Evolutionary conservation across 2,888 invertebrate genomes (phyloP), one percentile per base, ranked within the genome.

Genomic region (Trachelus iudaicus): DNA sequence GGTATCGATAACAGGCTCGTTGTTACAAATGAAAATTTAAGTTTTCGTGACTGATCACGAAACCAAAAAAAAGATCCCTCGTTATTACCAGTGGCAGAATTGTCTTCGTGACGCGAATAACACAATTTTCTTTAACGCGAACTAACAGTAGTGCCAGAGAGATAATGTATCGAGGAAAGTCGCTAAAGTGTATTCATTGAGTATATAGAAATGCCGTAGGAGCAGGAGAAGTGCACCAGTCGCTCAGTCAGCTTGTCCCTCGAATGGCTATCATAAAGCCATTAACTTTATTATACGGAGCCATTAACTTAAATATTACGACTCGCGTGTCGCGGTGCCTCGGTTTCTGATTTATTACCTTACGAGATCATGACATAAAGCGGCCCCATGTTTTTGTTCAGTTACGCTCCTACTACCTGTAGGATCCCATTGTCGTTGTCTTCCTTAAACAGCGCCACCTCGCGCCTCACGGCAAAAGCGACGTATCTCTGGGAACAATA

Each of bases 231-330:
- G 83, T 81, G 80, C 80, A 81, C 77, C 82, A 77, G 82, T 80
- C 81, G 74, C 77, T 80, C 69, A 71, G 73, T 69, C 75, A 77
- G 76, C 81, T 80, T 83, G 85, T 84, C 86, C 85, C 83, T 83
- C 85, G 87, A 85, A 87, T 84, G 85, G 87, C 89, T 89, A 90
- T 90, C 89, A 88, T 90, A 88, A 91, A 91, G 89, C 91, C 87
- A 91, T 91, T 91, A 91, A 91, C 88, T 91, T 91, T 91, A 91
- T 91, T 91, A 89, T 89, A 89, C 88, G 84, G 85, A 87, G 89
- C 89, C 88, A 90, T 91, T 91, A 90, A 91, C 89, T 90, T 89
- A 90, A 90, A 89, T 90, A 90, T 91, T 90, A 90, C 90, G 90
- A 90, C 89, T 90, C 88, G 88, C 90, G 90, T 91, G 90, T 90